Percentiles rank a stretch among this genome's conserved stretches.
Evolutionary conservation across 2,113 vertebrate species (phyloP).

Genomic region (Mastomys coucha): DNA sequence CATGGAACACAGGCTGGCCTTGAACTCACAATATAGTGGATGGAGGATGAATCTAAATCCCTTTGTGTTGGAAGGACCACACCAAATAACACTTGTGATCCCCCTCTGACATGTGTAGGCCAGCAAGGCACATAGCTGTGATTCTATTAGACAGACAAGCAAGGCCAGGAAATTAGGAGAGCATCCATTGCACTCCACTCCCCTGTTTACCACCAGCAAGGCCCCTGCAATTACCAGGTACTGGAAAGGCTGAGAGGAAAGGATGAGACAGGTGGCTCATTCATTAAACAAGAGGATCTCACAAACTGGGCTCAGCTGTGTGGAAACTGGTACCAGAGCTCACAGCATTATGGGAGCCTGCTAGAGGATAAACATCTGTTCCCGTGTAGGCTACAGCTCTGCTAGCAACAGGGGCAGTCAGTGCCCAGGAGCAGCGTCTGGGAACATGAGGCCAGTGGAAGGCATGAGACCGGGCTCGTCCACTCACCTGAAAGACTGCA

Average conservation of each 20-base stretch:
- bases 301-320: constrained; percentile 34
- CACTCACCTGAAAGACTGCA: constrained; percentile 96
- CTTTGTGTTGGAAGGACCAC: background rate
- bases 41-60: background rate
- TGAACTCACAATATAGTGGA: background rate
- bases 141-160: background rate
- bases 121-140: background rate
- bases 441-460: rapidly evolving
- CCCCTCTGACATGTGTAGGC: background rate
- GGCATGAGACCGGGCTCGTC: rapidly evolving
- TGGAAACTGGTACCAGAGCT: background rate
- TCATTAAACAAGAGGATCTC: constrained; percentile 63
- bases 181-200: background rate
- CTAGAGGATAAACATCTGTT: background rate
- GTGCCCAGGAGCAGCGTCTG: background rate
- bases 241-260: background rate
- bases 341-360: background rate
- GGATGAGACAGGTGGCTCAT: constrained; percentile 55
- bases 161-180: background rate
- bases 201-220: constrained; percentile 45
- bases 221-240: background rate
- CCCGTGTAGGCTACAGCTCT: background rate
- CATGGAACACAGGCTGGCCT: background rate
- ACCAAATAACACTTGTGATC: background rate
- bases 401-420: rapidly evolving